phyloP scores from a whole-genome alignment of 2,113 vertebrate genomes.

The Hydropotes inermis region DNA sequence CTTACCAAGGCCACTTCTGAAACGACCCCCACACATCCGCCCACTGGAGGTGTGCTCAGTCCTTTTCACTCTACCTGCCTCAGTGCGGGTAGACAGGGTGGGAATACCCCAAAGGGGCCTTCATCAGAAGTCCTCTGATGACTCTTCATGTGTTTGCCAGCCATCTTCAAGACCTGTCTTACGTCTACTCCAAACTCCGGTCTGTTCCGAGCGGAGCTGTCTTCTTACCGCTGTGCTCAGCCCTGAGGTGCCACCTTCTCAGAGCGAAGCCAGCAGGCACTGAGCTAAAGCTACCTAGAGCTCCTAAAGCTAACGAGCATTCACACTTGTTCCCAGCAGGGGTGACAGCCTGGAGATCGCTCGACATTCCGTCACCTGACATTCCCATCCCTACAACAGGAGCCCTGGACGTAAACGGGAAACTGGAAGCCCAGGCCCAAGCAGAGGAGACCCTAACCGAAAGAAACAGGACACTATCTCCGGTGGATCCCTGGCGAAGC shows the following conservation, averaged over 20 bases:
- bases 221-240: fast-evolving
- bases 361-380: background rate
- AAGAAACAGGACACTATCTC: background rate
- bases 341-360: background rate
- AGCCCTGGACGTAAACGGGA: fast-evolving
- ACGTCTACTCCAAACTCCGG: background rate
- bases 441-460: too few species aligned
- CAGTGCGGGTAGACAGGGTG: fast-evolving
- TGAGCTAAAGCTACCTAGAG: background rate
- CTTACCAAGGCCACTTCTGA: background rate
- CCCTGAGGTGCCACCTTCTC: background rate
- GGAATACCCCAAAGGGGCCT: fast-evolving
- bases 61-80: fast-evolving
- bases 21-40: background rate
- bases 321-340: background rate
- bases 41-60: fast-evolving
- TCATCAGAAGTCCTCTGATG: background rate
- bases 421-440: fast-evolving
- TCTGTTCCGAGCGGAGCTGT: background rate
- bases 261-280: background rate
- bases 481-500: background rate
- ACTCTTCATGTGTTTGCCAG: fast-evolving
- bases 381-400: background rate
- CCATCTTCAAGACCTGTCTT: background rate
- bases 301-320: too few species aligned